A percentile compares a stretch with the other conserved stretches of the same genome.
Evolutionary conservation across 2,113 vertebrate genomes (phyloP).

Genomic region (Puffinus mauretanicus): DNA sequence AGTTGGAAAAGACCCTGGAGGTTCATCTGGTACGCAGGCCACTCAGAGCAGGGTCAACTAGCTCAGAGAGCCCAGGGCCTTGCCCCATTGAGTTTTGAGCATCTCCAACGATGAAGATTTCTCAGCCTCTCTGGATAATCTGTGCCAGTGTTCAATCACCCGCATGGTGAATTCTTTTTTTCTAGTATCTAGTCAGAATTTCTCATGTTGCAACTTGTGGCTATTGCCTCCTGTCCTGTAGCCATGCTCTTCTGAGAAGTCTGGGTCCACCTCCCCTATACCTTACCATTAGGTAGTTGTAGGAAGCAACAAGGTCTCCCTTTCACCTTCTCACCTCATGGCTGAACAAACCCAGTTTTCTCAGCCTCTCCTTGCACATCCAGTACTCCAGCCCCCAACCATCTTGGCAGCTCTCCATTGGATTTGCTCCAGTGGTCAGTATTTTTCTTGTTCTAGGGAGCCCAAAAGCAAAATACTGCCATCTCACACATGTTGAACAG

Average conservation of each 20-base stretch:
- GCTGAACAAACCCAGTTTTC: not conserved
- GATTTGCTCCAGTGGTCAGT: not conserved
- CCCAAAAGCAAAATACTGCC: not conserved
- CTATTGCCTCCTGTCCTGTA: not conserved
- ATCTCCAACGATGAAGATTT: not conserved
- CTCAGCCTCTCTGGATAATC: not conserved
- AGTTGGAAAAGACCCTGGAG: not conserved
- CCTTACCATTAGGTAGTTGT: not conserved
- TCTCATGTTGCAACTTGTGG: not conserved
- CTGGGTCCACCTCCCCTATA: not conserved
- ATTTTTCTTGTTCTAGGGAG: not conserved
- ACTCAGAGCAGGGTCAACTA: not conserved
- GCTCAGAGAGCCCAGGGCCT: not conserved
- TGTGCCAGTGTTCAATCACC: not conserved
- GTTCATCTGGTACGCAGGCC: not conserved
- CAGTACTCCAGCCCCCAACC: not conserved
- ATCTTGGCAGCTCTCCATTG: not conserved
- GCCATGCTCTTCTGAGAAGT: not conserved
- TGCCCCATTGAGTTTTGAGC: not conserved
- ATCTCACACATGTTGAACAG: not conserved
- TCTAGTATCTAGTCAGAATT: not conserved
- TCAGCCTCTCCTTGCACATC: not conserved
- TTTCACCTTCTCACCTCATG: not conserved
- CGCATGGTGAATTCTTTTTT: not conserved
- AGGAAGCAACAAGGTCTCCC: not conserved